Percentiles rank a stretch among this genome's conserved stretches.
Evolutionary conservation across 2,113 vertebrate genomes (phyloP).

Genomic region (Corythoichthys intestinalis): DNA sequence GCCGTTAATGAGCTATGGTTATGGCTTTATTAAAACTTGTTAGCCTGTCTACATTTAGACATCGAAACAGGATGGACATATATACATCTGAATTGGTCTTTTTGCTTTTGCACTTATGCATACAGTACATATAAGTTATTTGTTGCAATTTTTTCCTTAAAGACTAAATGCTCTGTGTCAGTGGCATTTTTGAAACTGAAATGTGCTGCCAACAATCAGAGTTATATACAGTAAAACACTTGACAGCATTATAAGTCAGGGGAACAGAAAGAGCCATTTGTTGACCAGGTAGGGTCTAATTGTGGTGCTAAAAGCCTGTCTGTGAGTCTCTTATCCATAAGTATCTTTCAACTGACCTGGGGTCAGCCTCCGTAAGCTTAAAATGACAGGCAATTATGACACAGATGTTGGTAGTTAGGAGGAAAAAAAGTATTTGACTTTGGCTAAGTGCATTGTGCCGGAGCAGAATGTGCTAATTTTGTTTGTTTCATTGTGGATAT

Average conservation of each 20-base stretch:
- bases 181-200: conserved; percentile 52
- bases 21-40: conserved; percentile 68
- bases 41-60: conserved; percentile 41
- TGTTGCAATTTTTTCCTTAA: conserved; percentile 14
- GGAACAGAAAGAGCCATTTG: conserved; percentile 56
- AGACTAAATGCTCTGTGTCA: conserved; percentile 39
- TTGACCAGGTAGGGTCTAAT: conserved; percentile 48
- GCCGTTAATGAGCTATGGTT: conserved; percentile 61
- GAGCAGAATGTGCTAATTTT: too few relatives aligned
- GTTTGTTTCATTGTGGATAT: too few relatives aligned
- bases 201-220: conserved; percentile 54
- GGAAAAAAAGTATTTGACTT: too few relatives aligned
- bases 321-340: too few relatives aligned
- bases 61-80: conserved; percentile 11
- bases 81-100: background rate
- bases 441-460: too few relatives aligned
- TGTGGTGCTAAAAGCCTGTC: conserved; percentile 66
- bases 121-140: conserved; percentile 17
- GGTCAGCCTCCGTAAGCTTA: too few relatives aligned
- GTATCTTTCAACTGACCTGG: too few relatives aligned
- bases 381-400: too few relatives aligned
- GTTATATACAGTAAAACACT: conserved; percentile 53
- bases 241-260: conserved; percentile 65
- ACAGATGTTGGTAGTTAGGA: too few relatives aligned
- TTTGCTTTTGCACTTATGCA: background rate